Conservation (phyloP, 2,888 invertebrate species). For the Rhabditoides inermis region DNA sequence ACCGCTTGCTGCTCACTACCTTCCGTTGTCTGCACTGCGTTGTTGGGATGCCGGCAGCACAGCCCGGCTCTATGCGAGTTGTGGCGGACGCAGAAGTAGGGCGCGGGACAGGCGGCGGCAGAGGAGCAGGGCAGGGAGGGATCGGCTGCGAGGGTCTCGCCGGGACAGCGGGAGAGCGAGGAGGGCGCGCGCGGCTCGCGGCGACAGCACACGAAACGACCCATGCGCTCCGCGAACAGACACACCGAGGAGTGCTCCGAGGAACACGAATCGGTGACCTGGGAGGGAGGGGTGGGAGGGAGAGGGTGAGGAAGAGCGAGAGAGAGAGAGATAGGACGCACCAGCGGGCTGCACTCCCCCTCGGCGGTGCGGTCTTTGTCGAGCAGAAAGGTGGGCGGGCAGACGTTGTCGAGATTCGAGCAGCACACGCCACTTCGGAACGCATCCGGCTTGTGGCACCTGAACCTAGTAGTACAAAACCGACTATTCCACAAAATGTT, state of each 20-base stretch:
- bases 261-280: too few species aligned
- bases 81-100: constrained; percentile 26
- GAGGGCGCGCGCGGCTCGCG: constrained; percentile 20
- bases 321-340: too few species aligned
- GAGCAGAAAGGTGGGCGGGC: constrained; percentile 37
- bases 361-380: constrained; percentile 27
- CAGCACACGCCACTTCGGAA: constrained; percentile 8
- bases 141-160: constrained; percentile 8
- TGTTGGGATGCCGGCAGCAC: constrained; percentile 28
- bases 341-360: constrained; percentile 34
- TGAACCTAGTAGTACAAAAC: too few species aligned
- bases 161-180: constrained; percentile 9
- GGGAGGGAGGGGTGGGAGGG: too few species aligned
- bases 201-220: constrained; percentile 42
- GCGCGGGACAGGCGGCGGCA: constrained; percentile 11
- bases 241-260: too few species aligned
- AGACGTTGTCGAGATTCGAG: constrained; percentile 13
- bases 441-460: constrained; percentile 7
- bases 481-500: too few species aligned
- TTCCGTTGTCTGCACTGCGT: too few species aligned
- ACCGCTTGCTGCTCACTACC: too few species aligned
- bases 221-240: constrained; percentile 27
- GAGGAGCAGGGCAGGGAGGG: neutral
- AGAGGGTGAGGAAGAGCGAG: constrained; percentile 13
- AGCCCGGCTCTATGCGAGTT: constrained; percentile 23